Percentiles rank a stretch among this genome's conserved stretches.
phyloP scores from a whole-genome alignment of 2,888 invertebrate genomes.

The Orthonychiurus folsomi region DNA sequence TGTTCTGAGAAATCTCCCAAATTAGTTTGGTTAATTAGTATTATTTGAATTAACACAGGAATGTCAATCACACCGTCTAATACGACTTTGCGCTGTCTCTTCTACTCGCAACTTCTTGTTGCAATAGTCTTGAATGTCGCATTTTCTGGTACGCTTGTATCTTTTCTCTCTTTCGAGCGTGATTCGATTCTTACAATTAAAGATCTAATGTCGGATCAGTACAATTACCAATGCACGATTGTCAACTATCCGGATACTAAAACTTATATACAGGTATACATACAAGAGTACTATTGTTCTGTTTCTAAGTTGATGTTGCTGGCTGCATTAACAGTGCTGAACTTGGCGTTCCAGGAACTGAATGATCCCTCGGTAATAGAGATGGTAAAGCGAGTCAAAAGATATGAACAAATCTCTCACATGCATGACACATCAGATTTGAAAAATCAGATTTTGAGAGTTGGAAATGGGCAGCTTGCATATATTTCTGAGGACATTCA shows the following conservation, averaged over 20 bases:
- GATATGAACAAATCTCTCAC: background rate
- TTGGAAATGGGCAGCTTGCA: background rate
- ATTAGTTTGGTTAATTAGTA: too few species aligned
- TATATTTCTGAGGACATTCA: too few species aligned
- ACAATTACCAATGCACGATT: background rate
- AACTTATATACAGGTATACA: background rate
- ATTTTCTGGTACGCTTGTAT: background rate
- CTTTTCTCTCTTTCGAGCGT: background rate
- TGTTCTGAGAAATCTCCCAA: too few species aligned
- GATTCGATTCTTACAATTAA: background rate
- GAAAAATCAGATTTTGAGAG: too few species aligned
- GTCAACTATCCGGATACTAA: background rate
- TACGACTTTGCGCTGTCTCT: background rate
- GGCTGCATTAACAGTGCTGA: too few species aligned
- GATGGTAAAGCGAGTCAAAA: too few species aligned
- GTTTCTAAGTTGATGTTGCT: too few species aligned
- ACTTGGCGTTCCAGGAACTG: too few species aligned
- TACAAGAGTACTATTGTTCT: too few species aligned
- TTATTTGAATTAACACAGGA: too few species aligned
- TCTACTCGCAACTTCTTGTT: background rate
- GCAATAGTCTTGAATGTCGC: background rate
- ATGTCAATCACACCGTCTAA: background rate
- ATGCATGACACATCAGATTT: too few species aligned
- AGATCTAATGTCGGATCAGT: background rate
- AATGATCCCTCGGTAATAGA: too few species aligned